These are phyloP conservation scores for Perca fluviatilis DNA, from an alignment of 2,113 vertebrate genomes.

Conservation along the genomic window DNA sequence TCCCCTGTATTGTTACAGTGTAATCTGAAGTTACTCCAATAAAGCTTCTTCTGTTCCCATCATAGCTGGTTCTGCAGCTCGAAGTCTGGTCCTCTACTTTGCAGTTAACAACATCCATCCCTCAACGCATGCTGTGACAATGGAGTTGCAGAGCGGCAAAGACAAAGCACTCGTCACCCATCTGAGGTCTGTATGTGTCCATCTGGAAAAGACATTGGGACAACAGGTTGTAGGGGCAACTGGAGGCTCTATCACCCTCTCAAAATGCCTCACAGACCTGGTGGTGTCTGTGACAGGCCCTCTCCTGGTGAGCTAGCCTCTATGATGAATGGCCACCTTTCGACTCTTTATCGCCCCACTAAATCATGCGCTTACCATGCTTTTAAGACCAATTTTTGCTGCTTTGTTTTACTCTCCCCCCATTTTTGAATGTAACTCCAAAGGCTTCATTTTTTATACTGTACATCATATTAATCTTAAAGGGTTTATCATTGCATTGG, in stretches of 20 bases:
- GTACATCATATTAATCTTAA: conserved; percentile 44
- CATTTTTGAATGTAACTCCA: conserved; percentile 78
- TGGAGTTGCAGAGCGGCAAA: conserved; percentile 52
- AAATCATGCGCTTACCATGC: conserved; percentile 86
- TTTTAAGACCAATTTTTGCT: conserved; percentile 86
- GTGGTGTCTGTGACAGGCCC: conserved; percentile 80
- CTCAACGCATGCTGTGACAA: conserved; percentile 51
- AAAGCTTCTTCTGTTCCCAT: conserved; percentile 31
- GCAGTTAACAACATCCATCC: conserved; percentile 48
- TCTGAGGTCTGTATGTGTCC: conserved; percentile 54
- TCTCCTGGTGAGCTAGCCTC: conserved; percentile 82
- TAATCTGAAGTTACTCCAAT: conserved; percentile 10
- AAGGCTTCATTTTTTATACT: conserved; percentile 60
- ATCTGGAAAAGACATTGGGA: conserved; percentile 80
- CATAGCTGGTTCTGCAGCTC: conserved; percentile 37
- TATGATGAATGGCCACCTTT: conserved; percentile 86
- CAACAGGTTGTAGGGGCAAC: conserved; percentile 70
- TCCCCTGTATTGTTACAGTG: conserved; percentile 2
- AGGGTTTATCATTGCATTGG: conserved; percentile 45
- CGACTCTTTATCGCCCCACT: conserved; percentile 86
- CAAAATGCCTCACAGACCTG: conserved; percentile 77
- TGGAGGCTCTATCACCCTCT: conserved; percentile 32
- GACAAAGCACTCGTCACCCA: conserved; percentile 58
- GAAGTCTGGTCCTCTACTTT: conserved; percentile 44
- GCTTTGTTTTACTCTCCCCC: conserved; percentile 78